phyloP scores from a whole-genome alignment of 2,113 vertebrate genomes.

The Prochilodus magdalenae region DNA sequence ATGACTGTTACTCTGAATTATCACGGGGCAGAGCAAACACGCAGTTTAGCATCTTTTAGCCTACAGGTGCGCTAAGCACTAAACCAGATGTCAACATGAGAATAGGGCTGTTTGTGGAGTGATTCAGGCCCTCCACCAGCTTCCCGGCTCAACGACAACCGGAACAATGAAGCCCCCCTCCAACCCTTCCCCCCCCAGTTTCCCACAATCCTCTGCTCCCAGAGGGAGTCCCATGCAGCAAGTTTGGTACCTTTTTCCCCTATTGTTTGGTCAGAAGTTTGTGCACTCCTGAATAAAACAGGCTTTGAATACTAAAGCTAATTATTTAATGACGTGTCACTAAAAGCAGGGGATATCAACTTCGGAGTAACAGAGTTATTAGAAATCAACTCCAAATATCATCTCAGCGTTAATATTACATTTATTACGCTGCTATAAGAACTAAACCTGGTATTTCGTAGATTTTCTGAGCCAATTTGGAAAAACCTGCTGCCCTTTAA shows the following conservation, averaged over 20 bases:
- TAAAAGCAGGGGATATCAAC: too few relatives aligned
- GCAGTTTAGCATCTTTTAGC: constrained; percentile 81
- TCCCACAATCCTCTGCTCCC: constrained; percentile 61
- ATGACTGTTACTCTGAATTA: constrained; percentile 73
- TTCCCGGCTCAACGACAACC: constrained; percentile 66
- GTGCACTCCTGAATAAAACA: not conserved
- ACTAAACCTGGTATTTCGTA: too few relatives aligned
- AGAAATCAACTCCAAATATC: too few relatives aligned
- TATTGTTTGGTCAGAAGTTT: constrained; percentile 34
- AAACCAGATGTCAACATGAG: constrained; percentile 87
- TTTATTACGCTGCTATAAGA: too few relatives aligned
- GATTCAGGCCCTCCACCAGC: constrained; percentile 75
- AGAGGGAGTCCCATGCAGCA: constrained; percentile 60
- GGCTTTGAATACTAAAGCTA: too few relatives aligned
- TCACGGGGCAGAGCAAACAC: constrained; percentile 72
- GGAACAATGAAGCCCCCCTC: constrained; percentile 76
- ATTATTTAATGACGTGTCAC: too few relatives aligned
- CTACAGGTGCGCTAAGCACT: constrained; percentile 83
- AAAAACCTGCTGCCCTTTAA: too few relatives aligned
- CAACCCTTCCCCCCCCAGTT: constrained; percentile 35
- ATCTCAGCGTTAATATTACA: too few relatives aligned
- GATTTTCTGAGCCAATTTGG: too few relatives aligned
- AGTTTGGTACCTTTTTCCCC: constrained; percentile 40
- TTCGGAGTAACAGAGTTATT: too few relatives aligned
- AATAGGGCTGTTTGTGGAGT: constrained; percentile 79